Evolutionary conservation across 1,140 invertebrate genomes (phyloP).

Genomic region (Epicauta chinensis): DNA sequence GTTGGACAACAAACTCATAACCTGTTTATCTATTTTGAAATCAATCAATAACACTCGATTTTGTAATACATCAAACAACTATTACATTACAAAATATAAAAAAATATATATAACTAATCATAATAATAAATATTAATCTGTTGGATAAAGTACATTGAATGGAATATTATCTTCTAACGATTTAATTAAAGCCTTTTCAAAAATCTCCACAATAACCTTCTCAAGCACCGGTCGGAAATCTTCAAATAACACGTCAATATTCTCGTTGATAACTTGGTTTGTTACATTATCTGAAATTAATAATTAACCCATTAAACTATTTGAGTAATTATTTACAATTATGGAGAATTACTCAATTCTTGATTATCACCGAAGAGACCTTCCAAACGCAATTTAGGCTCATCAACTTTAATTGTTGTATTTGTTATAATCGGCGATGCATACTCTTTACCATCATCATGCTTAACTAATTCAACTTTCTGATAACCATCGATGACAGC

Average conservation of each 20-base stretch:
- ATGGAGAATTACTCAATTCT: conserved; percentile 19
- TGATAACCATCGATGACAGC: conserved; percentile 1
- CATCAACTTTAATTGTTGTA: conserved; percentile 21
- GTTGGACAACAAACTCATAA: no score
- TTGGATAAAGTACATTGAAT: conserved; percentile 17
- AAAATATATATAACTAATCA: no score
- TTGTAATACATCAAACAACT: no score
- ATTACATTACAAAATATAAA: no score
- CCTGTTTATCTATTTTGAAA: no score
- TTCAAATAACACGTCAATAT: conserved; percentile 14
- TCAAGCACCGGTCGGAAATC: conserved; percentile 19
- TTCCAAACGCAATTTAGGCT: conserved; percentile 22
- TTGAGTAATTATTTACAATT: neutral
- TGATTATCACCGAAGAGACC: conserved; percentile 27
- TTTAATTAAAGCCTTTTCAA: conserved; percentile 14
- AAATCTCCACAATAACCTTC: conserved; percentile 9
- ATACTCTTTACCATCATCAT: conserved; percentile 2
- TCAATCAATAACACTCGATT: no score
- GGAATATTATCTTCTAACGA: conserved; percentile 8
- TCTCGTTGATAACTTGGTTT: conserved; percentile 9
- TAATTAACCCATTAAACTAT: neutral
- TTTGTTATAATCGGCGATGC: conserved; percentile 21
- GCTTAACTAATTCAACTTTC: conserved; percentile 6
- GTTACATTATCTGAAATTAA: conserved; percentile 15
- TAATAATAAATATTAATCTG: no score